These are phyloP conservation scores for Cartodere bifasciata DNA, from an alignment of 2,888 invertebrate genomes.

Conservation along the genomic window DNA sequence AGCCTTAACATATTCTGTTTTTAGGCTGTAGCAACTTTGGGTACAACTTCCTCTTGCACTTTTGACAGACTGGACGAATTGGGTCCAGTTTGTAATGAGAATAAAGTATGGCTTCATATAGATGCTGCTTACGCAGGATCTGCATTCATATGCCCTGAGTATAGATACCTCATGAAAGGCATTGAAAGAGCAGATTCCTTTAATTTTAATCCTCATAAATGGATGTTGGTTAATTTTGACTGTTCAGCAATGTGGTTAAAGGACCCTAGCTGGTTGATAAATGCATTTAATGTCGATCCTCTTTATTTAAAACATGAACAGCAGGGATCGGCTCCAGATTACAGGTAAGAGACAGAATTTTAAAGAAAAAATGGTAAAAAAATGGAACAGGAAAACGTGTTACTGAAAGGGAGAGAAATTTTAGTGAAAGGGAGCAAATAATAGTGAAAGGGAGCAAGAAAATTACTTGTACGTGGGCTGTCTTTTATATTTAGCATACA, in stretches of 20 bases:
- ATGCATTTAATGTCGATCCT: slow-evolving; percentile 96
- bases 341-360: too few relatives aligned
- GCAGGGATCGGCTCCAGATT: slow-evolving; percentile 83
- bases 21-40: slow-evolving; percentile 76
- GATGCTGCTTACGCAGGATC: slow-evolving; percentile 97
- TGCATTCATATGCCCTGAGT: slow-evolving; percentile 95
- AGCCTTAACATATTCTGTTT: too few relatives aligned
- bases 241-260: slow-evolving; percentile 97
- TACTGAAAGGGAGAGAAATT: too few relatives aligned
- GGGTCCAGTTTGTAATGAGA: slow-evolving; percentile 71
- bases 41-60: slow-evolving; percentile 92
- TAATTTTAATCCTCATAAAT: slow-evolving; percentile 98
- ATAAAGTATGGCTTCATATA: slow-evolving; percentile 80
- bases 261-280: slow-evolving; percentile 77
- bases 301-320: slow-evolving; percentile 90
- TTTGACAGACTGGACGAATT: slow-evolving; percentile 86
- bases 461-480: too few relatives aligned
- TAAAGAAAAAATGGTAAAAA: too few relatives aligned
- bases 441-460: too few relatives aligned
- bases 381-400: too few relatives aligned
- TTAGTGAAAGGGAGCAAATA: too few relatives aligned
- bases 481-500: too few relatives aligned
- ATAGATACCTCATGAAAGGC: slow-evolving; percentile 78
- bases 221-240: slow-evolving; percentile 98
- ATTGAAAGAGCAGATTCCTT: slow-evolving; percentile 87